Conservation (phyloP, 1,140 invertebrate species). For the Parasteatoda tepidariorum region DNA sequence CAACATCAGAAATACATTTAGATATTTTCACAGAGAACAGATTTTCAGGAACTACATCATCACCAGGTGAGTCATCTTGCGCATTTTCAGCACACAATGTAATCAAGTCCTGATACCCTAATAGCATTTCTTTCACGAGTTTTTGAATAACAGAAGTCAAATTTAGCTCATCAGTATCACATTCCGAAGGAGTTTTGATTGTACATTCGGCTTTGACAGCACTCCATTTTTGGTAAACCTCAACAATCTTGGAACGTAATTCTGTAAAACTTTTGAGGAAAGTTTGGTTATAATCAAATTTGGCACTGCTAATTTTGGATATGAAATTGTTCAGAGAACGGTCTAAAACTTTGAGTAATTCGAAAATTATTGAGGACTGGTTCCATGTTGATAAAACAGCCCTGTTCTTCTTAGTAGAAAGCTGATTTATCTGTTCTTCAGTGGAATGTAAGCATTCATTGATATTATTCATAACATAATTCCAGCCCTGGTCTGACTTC, state of each 20-base stretch:
- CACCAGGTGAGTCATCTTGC: background rate
- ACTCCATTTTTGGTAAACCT: background rate
- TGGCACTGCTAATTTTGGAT: background rate
- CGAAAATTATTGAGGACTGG: background rate
- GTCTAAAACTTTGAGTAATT: background rate
- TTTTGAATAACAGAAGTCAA: background rate
- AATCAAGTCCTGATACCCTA: slow-evolving; percentile 28
- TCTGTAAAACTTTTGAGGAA: background rate
- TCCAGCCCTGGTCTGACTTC: background rate
- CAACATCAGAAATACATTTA: background rate
- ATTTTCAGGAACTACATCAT: slow-evolving; percentile 12
- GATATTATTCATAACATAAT: background rate
- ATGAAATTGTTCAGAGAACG: background rate
- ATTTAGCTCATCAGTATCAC: background rate
- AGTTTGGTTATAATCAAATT: background rate
- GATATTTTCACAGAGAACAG: slow-evolving; percentile 26
- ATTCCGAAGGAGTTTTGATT: background rate
- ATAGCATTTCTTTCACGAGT: slow-evolving; percentile 9
- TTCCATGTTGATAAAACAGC: background rate
- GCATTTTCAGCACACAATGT: background rate
- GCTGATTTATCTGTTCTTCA: background rate
- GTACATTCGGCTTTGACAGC: background rate
- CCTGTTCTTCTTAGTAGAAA: background rate
- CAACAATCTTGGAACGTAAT: background rate
- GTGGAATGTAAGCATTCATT: background rate